phyloP scores from a whole-genome alignment of 2,113 vertebrate genomes.

The Catagonus wagneri region DNA sequence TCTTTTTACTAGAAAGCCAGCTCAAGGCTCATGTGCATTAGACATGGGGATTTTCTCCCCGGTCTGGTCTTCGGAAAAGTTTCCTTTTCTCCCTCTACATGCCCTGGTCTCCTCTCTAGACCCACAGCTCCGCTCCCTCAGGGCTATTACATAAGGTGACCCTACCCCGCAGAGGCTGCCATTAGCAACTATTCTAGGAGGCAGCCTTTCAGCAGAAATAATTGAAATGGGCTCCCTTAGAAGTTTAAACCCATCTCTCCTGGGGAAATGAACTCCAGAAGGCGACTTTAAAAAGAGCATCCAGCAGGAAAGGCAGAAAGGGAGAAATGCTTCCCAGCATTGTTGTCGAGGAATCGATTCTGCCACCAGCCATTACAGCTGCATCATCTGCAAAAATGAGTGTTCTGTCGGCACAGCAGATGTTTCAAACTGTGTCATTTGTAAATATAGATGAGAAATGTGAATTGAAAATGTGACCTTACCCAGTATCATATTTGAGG shows the following conservation, averaged over 20 bases:
- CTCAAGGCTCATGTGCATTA: background rate
- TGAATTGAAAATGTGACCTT: slow-evolving; percentile 33
- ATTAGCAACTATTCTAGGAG: background rate
- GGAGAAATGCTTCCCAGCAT: background rate
- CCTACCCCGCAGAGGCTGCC: background rate
- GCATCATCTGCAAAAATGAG: slow-evolving; percentile 56
- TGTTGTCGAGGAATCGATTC: background rate
- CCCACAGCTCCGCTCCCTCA: background rate
- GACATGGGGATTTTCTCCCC: background rate
- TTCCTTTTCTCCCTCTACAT: background rate
- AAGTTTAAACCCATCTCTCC: background rate
- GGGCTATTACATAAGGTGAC: background rate
- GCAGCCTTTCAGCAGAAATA: slow-evolving; percentile 11
- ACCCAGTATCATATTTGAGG: background rate
- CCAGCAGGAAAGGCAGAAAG: background rate
- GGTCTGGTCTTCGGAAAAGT: background rate
- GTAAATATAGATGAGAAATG: slow-evolving; percentile 55
- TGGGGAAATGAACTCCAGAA: slow-evolving; percentile 14
- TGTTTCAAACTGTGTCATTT: slow-evolving; percentile 50
- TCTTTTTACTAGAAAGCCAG: background rate
- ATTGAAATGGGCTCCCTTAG: background rate
- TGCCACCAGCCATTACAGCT: slow-evolving; percentile 68
- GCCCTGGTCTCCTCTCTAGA: background rate
- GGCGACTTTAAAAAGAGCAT: background rate
- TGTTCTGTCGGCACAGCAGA: slow-evolving; percentile 50